Evolutionary conservation across 2,113 vertebrate species (phyloP), one percentile per base, ranked within the genome.

Genomic region (Aramus guarauna): DNA sequence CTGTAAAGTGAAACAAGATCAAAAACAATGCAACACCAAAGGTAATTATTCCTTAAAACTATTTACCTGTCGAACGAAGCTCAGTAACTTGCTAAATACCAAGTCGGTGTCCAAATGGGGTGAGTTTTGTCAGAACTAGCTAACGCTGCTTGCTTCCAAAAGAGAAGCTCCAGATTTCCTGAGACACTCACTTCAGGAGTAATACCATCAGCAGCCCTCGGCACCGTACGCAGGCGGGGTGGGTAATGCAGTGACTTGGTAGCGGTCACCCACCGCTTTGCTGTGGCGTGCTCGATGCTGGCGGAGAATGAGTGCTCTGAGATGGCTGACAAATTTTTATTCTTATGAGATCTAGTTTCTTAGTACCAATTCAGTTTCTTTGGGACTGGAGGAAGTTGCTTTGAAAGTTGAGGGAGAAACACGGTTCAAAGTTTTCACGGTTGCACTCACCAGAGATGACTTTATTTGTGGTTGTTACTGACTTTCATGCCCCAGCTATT

Each of bases 401-500:
- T 72, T 88, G 79, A 85, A 60, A 79, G 81, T 32, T 75, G 66
- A 52, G 24, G 15, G 66, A 50, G 45, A 85, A 93, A 60, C 48
- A 53, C 2, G 1, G 71, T 82, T 93, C 71, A 72, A 47, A 63
- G 50, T 92, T 94, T 95, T 81, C 81, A 84, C 3, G 7, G 80
- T 85, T 84, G 30, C 19, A 10, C 45, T 95, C 50, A 84, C 71
- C 60, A 89, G 86, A 87, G 86, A 39, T 67, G n/a, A 74, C 41
- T 89, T 41, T 88, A 71, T 89, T 92, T 94, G 77, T 72, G 85
- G 58, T 66, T 91, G 66, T 85, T 93, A 32, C 74, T 29, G 80
- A 64, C 69, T 93, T 95, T 95, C 84, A 93, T 23, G 90, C 87
- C 85, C 89, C 93, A 94, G 62, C 85, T 94, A 53, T 75, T 90